phyloP scores from a whole-genome alignment of 2,113 vertebrate genomes.

The Rhinoptilus africanus region DNA sequence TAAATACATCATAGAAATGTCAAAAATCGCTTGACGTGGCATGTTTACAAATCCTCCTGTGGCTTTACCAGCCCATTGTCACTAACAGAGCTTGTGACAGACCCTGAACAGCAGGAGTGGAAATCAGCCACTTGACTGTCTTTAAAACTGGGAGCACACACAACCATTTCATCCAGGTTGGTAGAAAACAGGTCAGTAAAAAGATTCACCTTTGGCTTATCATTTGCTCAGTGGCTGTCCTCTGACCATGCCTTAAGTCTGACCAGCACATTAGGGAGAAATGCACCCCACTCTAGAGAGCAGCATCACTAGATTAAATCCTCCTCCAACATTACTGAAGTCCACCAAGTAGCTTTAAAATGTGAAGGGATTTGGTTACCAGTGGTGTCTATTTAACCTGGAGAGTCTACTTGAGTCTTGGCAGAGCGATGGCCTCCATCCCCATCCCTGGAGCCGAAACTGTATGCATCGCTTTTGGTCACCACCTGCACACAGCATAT shows the following conservation, averaged over 20 bases:
- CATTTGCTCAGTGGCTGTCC: not conserved
- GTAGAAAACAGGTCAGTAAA: not conserved
- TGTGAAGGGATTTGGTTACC: not conserved
- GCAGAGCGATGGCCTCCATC: rapidly evolving
- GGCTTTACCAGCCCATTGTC: not conserved
- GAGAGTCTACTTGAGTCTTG: not conserved
- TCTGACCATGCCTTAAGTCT: not conserved
- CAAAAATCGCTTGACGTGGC: not conserved
- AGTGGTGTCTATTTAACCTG: rapidly evolving
- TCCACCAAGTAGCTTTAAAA: not conserved
- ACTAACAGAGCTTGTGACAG: not conserved
- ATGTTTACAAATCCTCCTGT: not conserved
- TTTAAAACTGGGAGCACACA: not conserved
- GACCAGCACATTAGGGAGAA: not conserved
- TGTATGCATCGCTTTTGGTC: rapidly evolving
- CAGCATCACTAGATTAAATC: not conserved
- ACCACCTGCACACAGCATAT: not conserved
- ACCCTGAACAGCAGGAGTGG: not conserved
- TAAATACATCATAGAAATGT: not conserved
- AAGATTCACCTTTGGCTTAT: not conserved
- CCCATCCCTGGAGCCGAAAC: not conserved
- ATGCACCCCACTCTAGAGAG: rapidly evolving
- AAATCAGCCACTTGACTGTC: not conserved
- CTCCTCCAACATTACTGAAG: not conserved
- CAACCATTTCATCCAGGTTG: not conserved